phyloP scores from a whole-genome alignment of 2,113 vertebrate species.

The Orthonyx spaldingii region DNA sequence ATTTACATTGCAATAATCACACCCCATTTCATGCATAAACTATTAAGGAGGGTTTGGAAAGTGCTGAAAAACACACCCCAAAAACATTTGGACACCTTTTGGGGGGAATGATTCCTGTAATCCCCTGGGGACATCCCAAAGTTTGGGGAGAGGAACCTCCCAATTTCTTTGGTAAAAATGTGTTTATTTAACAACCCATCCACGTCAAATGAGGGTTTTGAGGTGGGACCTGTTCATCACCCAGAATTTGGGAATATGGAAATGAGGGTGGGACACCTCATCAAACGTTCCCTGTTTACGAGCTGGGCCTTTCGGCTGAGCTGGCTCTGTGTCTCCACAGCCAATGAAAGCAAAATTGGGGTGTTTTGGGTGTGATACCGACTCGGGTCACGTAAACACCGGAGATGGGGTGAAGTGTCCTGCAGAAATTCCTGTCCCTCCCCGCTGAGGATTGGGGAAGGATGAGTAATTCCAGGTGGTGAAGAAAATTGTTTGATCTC shows the following conservation, averaged over 20 bases:
- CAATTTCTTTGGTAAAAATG: neutral
- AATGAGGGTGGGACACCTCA: neutral
- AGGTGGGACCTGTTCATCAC: neutral
- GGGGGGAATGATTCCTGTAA: neutral
- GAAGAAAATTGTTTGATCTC: neutral
- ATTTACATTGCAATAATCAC: neutral
- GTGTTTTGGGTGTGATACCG: neutral
- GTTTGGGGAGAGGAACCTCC: neutral
- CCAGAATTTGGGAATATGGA: neutral
- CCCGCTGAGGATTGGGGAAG: neutral
- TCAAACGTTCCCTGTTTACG: neutral
- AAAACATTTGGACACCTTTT: neutral
- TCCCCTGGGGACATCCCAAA: neutral
- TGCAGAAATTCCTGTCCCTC: neutral
- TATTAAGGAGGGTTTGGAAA: neutral
- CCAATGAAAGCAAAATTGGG: neutral
- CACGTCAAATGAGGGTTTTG: neutral
- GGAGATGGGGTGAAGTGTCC: neutral
- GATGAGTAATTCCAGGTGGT: neutral
- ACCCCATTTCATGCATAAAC: neutral
- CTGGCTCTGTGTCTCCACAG: neutral
- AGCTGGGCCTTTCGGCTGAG: neutral
- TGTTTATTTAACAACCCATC: neutral
- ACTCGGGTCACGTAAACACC: neutral
- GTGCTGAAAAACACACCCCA: neutral